These are phyloP conservation scores for Coptodon rendalli DNA, from an alignment of 2,113 vertebrate species.

Conservation along the genomic window DNA sequence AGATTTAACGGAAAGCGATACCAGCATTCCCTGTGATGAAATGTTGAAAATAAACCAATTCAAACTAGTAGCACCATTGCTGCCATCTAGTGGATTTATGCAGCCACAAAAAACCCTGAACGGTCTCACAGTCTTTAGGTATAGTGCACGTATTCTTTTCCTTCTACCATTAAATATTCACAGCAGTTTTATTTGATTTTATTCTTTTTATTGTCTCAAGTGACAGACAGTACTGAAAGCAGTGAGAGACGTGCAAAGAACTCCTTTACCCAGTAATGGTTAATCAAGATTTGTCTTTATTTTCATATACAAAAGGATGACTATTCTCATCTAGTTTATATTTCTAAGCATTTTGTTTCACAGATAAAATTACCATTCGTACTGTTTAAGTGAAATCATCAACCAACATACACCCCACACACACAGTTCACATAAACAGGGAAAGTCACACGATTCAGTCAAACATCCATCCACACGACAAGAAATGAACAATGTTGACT, in stretches of 20 bases:
- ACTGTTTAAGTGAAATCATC: slow-evolving; percentile 55
- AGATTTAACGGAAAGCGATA: background rate
- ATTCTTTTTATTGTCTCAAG: too few relatives aligned
- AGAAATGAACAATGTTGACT: slow-evolving; percentile 49
- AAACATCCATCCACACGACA: slow-evolving; percentile 34
- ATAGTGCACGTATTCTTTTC: fast-evolving
- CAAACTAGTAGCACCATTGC: background rate
- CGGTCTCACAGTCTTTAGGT: background rate
- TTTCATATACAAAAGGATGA: slow-evolving; percentile 72
- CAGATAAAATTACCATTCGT: slow-evolving; percentile 52
- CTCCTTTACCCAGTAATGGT: background rate
- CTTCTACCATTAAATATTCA: background rate
- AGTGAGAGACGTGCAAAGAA: background rate
- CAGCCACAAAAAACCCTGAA: background rate
- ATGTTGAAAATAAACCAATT: background rate
- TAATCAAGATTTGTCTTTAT: slow-evolving; percentile 68
- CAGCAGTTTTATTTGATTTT: background rate
- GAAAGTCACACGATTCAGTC: slow-evolving; percentile 38
- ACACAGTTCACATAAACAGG: slow-evolving; percentile 52
- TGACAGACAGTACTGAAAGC: background rate
- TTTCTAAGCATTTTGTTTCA: slow-evolving; percentile 65
- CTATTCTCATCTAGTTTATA: slow-evolving; percentile 69
- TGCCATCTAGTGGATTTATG: slow-evolving; percentile 47
- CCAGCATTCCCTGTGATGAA: background rate
- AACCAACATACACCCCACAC: background rate